Evolutionary conservation across 2,888 invertebrate species (phyloP).

Genomic region (Athripsodes cinereus): DNA sequence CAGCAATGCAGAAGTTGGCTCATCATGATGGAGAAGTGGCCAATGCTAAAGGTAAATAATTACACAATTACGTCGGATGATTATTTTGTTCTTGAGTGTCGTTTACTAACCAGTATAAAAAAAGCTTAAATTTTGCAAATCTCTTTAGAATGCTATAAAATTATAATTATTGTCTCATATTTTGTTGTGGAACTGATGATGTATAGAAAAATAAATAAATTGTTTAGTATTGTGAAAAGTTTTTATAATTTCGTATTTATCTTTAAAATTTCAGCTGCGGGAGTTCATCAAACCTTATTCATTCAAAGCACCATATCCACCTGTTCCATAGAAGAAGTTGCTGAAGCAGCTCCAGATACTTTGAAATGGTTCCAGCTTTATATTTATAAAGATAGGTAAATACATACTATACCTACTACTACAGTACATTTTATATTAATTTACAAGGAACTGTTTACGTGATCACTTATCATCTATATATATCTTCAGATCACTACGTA

Average conservation of each 20-base stretch:
- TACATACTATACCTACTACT: too few species aligned
- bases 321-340: conserved; percentile 82
- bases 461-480: not conserved
- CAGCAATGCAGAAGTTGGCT: conserved; percentile 89
- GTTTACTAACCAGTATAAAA: too few species aligned
- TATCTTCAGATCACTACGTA: not conserved
- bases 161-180: too few species aligned
- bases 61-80: too few species aligned
- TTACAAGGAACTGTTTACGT: not conserved
- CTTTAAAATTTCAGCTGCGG: conserved; percentile 71
- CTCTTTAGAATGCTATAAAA: too few species aligned
- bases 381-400: conserved; percentile 74
- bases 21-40: conserved; percentile 84
- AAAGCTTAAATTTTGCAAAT: too few species aligned
- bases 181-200: too few species aligned
- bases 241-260: too few species aligned
- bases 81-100: too few species aligned
- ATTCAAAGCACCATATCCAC: conserved; percentile 83
- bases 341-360: conserved; percentile 65
- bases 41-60: conserved; percentile 62
- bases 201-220: too few species aligned
- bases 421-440: not conserved
- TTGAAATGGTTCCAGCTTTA: conserved; percentile 91
- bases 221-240: too few species aligned
- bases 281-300: conserved; percentile 66